phyloP scores from a whole-genome alignment of 2,797 vertebrate species.

The Chrysocyon brachyurus region DNA sequence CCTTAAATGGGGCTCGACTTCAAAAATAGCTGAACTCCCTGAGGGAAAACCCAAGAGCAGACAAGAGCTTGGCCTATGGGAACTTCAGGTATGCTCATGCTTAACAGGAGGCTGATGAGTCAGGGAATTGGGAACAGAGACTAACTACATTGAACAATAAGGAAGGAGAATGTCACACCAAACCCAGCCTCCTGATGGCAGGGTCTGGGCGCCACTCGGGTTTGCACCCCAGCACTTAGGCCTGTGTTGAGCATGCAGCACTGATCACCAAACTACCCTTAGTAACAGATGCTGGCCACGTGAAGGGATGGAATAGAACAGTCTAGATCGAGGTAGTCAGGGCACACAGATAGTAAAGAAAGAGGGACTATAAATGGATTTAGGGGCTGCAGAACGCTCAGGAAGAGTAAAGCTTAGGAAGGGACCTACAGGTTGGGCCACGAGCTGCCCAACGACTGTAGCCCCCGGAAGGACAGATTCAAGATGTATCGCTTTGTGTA shows the following conservation, averaged over 20 bases:
- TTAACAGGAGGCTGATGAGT: not conserved
- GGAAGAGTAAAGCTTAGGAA: not conserved
- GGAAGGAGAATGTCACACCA: not conserved
- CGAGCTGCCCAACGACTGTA: not conserved
- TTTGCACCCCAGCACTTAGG: not conserved
- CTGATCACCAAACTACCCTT: not conserved
- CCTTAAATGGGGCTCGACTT: not conserved
- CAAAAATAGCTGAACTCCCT: not conserved
- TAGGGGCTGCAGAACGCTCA: not conserved
- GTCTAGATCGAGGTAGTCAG: not conserved
- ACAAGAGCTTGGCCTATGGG: not conserved
- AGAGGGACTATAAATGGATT: not conserved
- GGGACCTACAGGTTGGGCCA: not conserved
- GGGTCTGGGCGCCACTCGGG: not conserved
- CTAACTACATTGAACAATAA: not conserved
- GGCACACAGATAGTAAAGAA: not conserved
- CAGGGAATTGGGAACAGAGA: not conserved
- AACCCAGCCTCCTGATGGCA: not conserved
- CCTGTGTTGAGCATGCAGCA: rapidly evolving
- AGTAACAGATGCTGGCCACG: not conserved
- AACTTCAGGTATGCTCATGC: not conserved
- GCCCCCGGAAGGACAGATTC: not conserved
- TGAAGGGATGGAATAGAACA: not conserved
- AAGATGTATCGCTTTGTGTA: not conserved
- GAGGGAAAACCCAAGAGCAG: not conserved